phyloP scores from a whole-genome alignment of 2,888 invertebrate species.

The Thera britannica region DNA sequence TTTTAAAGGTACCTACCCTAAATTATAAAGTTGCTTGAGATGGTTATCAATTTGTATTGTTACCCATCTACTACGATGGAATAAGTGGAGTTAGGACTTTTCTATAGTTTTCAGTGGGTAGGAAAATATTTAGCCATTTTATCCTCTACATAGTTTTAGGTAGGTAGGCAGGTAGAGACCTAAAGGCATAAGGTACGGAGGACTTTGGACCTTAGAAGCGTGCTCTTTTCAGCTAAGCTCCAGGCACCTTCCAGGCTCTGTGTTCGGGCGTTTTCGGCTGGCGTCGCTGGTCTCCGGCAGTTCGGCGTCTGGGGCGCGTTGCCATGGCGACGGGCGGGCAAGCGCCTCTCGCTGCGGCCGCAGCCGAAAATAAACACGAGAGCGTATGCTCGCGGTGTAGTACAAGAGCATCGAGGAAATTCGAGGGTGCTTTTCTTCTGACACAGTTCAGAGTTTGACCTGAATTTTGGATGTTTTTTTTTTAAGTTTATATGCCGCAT shows the following conservation, averaged over 20 bases:
- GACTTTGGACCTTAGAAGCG: conserved; percentile 6
- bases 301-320: conserved; percentile 76
- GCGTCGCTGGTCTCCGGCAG: conserved; percentile 56
- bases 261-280: conserved; percentile 56
- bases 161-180: background rate
- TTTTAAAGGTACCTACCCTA: too few relatives aligned
- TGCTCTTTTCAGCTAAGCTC: conserved; percentile 26
- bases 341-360: conserved; percentile 66
- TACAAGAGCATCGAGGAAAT: conserved; percentile 46
- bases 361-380: conserved; percentile 78
- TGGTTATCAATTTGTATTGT: too few relatives aligned
- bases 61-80: too few relatives aligned
- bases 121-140: too few relatives aligned
- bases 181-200: background rate
- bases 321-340: conserved; percentile 71
- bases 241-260: conserved; percentile 31
- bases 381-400: conserved; percentile 55
- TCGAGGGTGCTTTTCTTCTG: conserved; percentile 42
- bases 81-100: too few relatives aligned
- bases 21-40: too few relatives aligned
- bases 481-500: background rate
- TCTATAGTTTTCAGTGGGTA: too few relatives aligned
- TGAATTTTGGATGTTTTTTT: conserved; percentile 25
- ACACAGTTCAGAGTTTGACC: conserved; percentile 31
- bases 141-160: background rate